Evolutionary conservation across 2,888 invertebrate species (phyloP), one percentile per base, ranked within the genome.

Genomic region (Amphipoea lucens): DNA sequence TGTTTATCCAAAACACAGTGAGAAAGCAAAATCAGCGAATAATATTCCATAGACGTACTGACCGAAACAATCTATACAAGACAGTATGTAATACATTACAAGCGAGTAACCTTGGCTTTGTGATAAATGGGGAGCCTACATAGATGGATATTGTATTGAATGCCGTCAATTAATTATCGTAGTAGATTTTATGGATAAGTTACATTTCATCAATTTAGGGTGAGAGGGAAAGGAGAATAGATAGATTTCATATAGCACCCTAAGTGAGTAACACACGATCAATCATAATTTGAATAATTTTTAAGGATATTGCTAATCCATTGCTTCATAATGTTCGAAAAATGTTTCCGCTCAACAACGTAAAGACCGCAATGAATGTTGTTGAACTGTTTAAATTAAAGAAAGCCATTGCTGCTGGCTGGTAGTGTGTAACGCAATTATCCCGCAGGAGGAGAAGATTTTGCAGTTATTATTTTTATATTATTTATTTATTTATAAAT

Each of bases 101-200:
- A 68, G 63, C 69, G 29, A 65, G 20, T 71, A 57, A 69, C 79
- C 70, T 84, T 76, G 60, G 7, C 42, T 51, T 40, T 68, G 72
- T 79, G 84, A 83, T 83, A 76, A 75, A 79, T 74, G 60, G 23
- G n/a, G 23, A 20, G 1, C 42, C 40, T 42, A 62, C 14, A 73
- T 57, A 70, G 66, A 79, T 57, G 60, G 69, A 76, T 71, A 71
- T n/a, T 62, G 71, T 80, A 71, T 17, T 68, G 20, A 75, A 72
- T 68, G 54, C 48, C 45, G 36, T 65, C 76, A 42, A 77, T 84
- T 85, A 80, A 80, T 83, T 85, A 80, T 69, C 70, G 67, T 79
- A 76, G 70, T 67, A 29, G 60, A 60, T 66, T 76, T 78, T 75
- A 54, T 48, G 60, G 66, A 36, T 68, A 45, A 63, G 12, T 42